Evolutionary conservation across 2,888 invertebrate genomes (phyloP), one percentile per base, ranked within the genome.

Genomic region (Andrena praecox): DNA sequence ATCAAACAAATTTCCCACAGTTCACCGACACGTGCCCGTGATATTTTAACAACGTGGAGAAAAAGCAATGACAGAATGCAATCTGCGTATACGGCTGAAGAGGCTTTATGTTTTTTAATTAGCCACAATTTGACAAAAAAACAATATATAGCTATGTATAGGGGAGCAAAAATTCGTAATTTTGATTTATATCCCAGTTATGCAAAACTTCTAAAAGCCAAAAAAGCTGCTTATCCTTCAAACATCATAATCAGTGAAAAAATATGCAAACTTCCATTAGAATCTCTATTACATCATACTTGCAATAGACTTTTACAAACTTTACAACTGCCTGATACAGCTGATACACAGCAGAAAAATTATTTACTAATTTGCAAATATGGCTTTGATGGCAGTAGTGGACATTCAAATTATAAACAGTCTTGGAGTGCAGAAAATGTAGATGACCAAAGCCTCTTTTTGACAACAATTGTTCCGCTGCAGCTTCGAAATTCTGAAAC

Each of bases 301-400:
- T 33, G 62, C n/a, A 33, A 2, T n/a, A 29, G 62, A 33, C 62
- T 62, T 20, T 31, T 33, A 33, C 33, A 62, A 62, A 7, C 33
- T 62, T 7, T 62, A 31, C 7, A 33, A 62, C 16, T 62, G 1
- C 16, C 16, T 16, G n/a, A n/a, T 20, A 52, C 50, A 31, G n/a
- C 1, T 62, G 16, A 62, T 62, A n/a, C n/a, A 16, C n/a, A 33
- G 62, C 5, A 10, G 7, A 27, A 62, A 5, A 62, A 33, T 16
- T 62, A n/a, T 33, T 29, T 62, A 29, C 20, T 62, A 62, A 62
- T 33, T 62, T 62, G 62, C 4, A 62, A 62, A 62, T 62, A 62
- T 8, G 52, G 52, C 7, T 52, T 52, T 10, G 35, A 35, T 35
- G 35, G 10, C 10, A 35, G 35, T 35, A 35, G 35, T 35, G 35